Percentiles rank a stretch among this genome's conserved stretches.
These are phyloP conservation scores for Fabriciana adippe DNA, from an alignment of 2,888 invertebrate genomes.

Conservation along the genomic window DNA sequence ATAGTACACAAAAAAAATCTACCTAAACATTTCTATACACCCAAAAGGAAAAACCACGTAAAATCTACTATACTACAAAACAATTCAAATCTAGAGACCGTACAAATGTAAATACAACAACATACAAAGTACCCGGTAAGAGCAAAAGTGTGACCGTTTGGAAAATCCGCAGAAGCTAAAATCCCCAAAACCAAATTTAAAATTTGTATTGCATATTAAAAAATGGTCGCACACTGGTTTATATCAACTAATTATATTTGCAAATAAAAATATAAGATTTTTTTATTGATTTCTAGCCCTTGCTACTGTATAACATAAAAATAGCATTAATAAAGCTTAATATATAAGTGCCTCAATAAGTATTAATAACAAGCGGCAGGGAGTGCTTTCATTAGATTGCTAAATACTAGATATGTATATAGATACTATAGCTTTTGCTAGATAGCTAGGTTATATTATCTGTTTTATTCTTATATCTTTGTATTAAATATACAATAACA, in stretches of 20 bases:
- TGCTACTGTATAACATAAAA: neutral
- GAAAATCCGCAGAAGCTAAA: slow-evolving; percentile 3
- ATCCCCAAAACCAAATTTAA: slow-evolving; percentile 11
- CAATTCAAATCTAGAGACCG: neutral
- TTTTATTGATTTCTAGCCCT: too few relatives aligned
- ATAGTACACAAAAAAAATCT: neutral
- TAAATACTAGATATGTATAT: too few relatives aligned
- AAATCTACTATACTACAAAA: neutral
- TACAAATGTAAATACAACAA: neutral
- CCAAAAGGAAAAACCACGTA: slow-evolving; percentile 4
- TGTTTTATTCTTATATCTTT: too few relatives aligned
- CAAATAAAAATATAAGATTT: neutral
- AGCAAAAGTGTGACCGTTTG: neutral
- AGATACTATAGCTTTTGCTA: too few relatives aligned
- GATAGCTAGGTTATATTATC: too few relatives aligned
- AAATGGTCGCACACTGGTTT: slow-evolving; percentile 13
- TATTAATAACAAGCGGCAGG: neutral
- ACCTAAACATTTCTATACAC: neutral
- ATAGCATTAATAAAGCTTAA: slow-evolving; percentile 1
- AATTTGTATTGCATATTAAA: slow-evolving; percentile 14
- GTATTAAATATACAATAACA: too few relatives aligned
- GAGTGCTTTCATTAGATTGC: neutral
- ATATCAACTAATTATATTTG: neutral
- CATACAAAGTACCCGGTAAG: slow-evolving; percentile 3
- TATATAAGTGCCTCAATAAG: neutral